phyloP scores from a whole-genome alignment of 2,888 invertebrate genomes.

The Augiades crinisus region DNA sequence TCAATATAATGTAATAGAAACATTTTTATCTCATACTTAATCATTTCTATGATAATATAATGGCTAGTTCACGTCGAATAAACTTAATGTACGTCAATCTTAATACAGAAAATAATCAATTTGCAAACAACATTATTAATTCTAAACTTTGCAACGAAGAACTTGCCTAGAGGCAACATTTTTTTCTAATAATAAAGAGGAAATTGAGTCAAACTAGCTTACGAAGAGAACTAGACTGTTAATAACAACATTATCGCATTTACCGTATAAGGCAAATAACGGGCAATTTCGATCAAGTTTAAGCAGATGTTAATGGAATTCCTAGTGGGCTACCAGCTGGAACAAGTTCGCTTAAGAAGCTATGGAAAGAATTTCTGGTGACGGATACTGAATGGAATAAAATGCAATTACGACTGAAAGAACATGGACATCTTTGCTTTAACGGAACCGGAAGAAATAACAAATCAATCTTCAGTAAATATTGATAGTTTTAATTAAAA shows the following conservation, averaged over 20 bases:
- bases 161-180: not conserved
- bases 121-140: not conserved
- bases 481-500: too few species aligned
- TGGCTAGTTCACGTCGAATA: not conserved
- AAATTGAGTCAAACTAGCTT: too few species aligned
- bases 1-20: slow-evolving; percentile 42
- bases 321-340: too few species aligned
- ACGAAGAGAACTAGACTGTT: not conserved
- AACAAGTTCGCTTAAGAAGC: not conserved
- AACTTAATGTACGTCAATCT: not conserved
- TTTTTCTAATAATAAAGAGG: too few species aligned
- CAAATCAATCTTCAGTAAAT: too few species aligned
- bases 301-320: slow-evolving; percentile 6
- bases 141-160: too few species aligned
- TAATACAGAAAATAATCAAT: not conserved
- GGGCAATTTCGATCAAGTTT: not conserved
- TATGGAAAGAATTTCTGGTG: too few species aligned
- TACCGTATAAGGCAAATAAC: not conserved
- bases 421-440: too few species aligned
- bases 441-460: too few species aligned
- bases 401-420: too few species aligned
- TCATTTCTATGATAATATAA: slow-evolving; percentile 13
- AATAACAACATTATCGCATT: not conserved
- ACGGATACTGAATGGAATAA: too few species aligned
- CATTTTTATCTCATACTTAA: slow-evolving; percentile 41